Base-by-base conservation (phyloP, 2,113 vertebrate genomes). In the Dolichallabes microphthalmus region DNA sequence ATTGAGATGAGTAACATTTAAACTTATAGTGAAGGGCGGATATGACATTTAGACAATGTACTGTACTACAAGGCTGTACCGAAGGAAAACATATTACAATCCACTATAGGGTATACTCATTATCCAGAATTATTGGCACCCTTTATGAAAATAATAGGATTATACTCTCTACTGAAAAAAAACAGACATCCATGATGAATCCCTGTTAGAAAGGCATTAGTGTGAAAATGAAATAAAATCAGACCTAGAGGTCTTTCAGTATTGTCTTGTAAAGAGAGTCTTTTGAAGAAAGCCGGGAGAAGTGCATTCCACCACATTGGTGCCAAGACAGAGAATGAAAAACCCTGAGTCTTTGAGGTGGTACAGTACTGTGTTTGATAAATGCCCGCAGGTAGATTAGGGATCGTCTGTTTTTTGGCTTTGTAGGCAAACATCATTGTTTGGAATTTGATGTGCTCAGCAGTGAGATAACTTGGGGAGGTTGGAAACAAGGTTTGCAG, bases 401-500 rank as follows among this genome's bases (percentile, higher is more conserved):
- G 73, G 50, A 13, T 75, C 6, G 13, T 75, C 45, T 53, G 73
- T 15, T 35, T 8, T 77, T 55, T 57, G 52, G 74, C 74, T 77
- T 77, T 77, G 75, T 32, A 55, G 75, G 75, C 52, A 50, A 73
- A 73, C 69, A 77, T 57, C 55, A 22, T 9, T 58, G 30, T 60
- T 32, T 22, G 55, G 35, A 32, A 35, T 58, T 30, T 60, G 11
- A 58, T 35, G 19, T 7, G 52, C 75, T 57, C 75, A 77, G 75
- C 52, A 77, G 52, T 32, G 52, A 10, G n/a, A 30, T 57, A 57
- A 77, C n/a, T 20, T 30, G 6, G 52, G 15, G 52, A 77, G 27
- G 52, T 30, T 77, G 75, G 14, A 55, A 77, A 57, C 52, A 76
- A 76, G 52, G 74, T 14, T 76, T 57, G 8, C 75, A 77, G n/a